phyloP scores from a whole-genome alignment of 1,140 invertebrate species.

The Sogatella furcifera region DNA sequence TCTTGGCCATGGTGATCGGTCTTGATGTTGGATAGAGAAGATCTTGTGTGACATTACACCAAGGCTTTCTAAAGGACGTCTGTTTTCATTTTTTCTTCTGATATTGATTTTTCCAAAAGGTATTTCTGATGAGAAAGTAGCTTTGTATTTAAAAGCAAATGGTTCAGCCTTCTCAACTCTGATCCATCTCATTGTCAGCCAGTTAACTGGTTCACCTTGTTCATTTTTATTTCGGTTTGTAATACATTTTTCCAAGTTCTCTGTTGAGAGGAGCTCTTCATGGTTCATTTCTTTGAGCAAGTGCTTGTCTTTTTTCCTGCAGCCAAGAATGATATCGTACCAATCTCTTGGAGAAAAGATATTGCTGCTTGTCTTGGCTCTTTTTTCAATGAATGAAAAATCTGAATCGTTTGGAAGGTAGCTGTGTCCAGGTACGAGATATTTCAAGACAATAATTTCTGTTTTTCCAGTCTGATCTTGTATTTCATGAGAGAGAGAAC shows the following conservation, averaged over 20 bases:
- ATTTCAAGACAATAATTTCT: slow-evolving; percentile 19
- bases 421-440: slow-evolving; percentile 16
- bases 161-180: slow-evolving; percentile 1
- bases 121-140: slow-evolving; percentile 18
- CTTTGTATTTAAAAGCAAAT: slow-evolving; percentile 17
- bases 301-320: slow-evolving; percentile 15
- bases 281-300: slow-evolving; percentile 18
- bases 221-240: slow-evolving; percentile 16
- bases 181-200: slow-evolving; percentile 12
- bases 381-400: slow-evolving; percentile 17
- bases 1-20: slow-evolving; percentile 19
- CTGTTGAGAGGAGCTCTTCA: slow-evolving; percentile 16
- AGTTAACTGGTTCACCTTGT: slow-evolving; percentile 8
- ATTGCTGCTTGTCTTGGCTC: slow-evolving; percentile 14
- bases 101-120: slow-evolving; percentile 18
- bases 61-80: slow-evolving; percentile 21
- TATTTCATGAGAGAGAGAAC: slow-evolving; percentile 6
- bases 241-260: slow-evolving; percentile 15
- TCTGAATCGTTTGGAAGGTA: slow-evolving; percentile 18
- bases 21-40: slow-evolving; percentile 18
- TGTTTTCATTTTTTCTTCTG: slow-evolving; percentile 10
- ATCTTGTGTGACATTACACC: slow-evolving; percentile 20
- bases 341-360: slow-evolving; percentile 18
- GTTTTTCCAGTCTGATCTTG: slow-evolving; percentile 18
- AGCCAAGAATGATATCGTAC: slow-evolving; percentile 16